Evolutionary conservation across 2,113 vertebrate genomes (phyloP), one percentile per base, ranked within the genome.

Genomic region (Otolemur garnettii): DNA sequence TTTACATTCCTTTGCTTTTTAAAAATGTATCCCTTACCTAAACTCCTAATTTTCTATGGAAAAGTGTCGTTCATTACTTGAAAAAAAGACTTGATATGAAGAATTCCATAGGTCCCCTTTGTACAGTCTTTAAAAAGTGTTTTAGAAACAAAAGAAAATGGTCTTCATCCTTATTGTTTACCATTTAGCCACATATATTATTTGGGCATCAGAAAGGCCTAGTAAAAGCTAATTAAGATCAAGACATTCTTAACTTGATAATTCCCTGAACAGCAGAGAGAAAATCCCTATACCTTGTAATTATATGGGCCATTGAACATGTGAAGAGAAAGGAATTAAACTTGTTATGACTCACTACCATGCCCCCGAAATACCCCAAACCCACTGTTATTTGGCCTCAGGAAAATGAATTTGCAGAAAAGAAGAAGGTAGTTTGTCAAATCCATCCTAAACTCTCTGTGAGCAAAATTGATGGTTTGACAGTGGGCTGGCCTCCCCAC

Each of bases 211-310:
- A 94, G 91, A 72, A 80, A 89, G n/a, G 28, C 22, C 90, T 95
- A 74, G 78, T 91, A 91, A 87, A 95, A 89, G 18, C 82, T 97
- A 97, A 96, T 97, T 97, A 96, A 94, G 78, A 96, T 83, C 45
- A 90, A 96, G 68, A 80, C 62, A 80, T 91, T 89, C 62, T 91
- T 96, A 91, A 96, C 72, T 45, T 71, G 90, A 55, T 94, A 88
- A 97, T 91, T 96, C 83, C 91, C 21, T 94, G 66, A 88, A 88
- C 26, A 91, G 87, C 59, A 94, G 64, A 97, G 66, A 95, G 86
- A 68, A 96, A 92, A 80, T 50, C 30, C 79, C 72, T 87, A 17
- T 38, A 79, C 26, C 64, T 94, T 94, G 28, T n/a, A 95, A 93
- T 97, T 97, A 96, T 38, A 77, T 93, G 91, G 93, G 30, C 91